Evolutionary conservation across 2,113 vertebrate species (phyloP).

Genomic region (Channa argus): DNA sequence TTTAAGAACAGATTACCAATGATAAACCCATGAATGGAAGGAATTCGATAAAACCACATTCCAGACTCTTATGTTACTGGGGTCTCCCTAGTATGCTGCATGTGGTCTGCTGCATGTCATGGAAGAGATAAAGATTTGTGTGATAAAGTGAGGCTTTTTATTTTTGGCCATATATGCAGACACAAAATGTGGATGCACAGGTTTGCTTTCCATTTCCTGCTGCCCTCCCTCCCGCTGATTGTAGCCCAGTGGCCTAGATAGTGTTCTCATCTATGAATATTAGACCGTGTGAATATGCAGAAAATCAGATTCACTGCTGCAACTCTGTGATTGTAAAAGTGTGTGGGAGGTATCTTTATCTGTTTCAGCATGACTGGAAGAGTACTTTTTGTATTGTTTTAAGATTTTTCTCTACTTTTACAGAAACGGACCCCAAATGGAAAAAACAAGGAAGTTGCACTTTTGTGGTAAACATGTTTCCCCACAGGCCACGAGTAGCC

Average conservation of each 20-base stretch:
- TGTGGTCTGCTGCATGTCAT: constrained; percentile 54
- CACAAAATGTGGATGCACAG: constrained; percentile 36
- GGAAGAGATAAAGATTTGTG: constrained; percentile 57
- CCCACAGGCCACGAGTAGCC: too few species aligned
- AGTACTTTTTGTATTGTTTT: background rate
- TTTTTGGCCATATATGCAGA: constrained; percentile 25
- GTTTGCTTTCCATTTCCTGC: constrained; percentile 15
- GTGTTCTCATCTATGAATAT: constrained; percentile 22
- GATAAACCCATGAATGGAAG: constrained; percentile 30
- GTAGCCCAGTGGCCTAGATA: constrained; percentile 67
- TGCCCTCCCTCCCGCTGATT: constrained; percentile 29
- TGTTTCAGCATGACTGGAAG: background rate
- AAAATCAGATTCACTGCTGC: background rate
- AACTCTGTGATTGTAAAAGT: background rate
- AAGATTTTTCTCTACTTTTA: background rate
- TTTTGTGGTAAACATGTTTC: too few species aligned
- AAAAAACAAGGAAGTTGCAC: background rate
- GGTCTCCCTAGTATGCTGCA: background rate
- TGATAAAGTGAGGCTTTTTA: constrained; percentile 53
- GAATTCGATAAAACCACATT: constrained; percentile 3
- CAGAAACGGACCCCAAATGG: background rate
- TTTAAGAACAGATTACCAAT: constrained; percentile 24
- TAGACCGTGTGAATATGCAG: constrained; percentile 21
- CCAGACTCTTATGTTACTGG: constrained; percentile 25
- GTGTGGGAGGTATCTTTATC: background rate